Evolutionary conservation across 1,140 invertebrate species (phyloP).

Genomic region (Gryllus bimaculatus): DNA sequence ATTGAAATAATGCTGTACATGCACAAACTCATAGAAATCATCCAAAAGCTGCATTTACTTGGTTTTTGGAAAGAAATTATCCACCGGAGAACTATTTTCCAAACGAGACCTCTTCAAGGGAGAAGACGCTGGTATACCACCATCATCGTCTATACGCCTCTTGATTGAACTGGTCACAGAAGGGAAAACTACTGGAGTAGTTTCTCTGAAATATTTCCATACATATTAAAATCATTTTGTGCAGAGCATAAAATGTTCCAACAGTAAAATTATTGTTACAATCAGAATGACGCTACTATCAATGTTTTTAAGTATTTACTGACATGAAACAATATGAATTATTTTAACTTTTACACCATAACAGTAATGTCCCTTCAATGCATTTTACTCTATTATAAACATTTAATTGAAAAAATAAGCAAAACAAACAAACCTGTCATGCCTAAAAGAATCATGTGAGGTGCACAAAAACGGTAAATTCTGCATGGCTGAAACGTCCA

Average conservation of each 20-base stretch:
- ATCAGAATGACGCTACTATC: no score
- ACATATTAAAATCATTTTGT: not conserved
- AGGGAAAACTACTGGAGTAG: not conserved
- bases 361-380: no score
- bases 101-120: not conserved
- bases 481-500: conserved; percentile 10
- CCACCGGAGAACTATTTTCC: not conserved
- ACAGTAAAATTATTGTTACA: no score
- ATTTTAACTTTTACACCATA: no score
- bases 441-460: not conserved
- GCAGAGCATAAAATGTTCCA: no score
- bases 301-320: no score
- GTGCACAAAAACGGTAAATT: conserved; percentile 14
- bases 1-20: no score
- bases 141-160: not conserved
- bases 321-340: no score
- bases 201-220: not conserved
- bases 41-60: not conserved
- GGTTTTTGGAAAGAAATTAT: not conserved
- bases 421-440: not conserved
- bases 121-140: not conserved
- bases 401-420: not conserved
- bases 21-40: no score
- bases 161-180: not conserved
- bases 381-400: not conserved